Evolutionary conservation across 2,888 invertebrate species (phyloP).

Genomic region (Lamellibrachia columna): DNA sequence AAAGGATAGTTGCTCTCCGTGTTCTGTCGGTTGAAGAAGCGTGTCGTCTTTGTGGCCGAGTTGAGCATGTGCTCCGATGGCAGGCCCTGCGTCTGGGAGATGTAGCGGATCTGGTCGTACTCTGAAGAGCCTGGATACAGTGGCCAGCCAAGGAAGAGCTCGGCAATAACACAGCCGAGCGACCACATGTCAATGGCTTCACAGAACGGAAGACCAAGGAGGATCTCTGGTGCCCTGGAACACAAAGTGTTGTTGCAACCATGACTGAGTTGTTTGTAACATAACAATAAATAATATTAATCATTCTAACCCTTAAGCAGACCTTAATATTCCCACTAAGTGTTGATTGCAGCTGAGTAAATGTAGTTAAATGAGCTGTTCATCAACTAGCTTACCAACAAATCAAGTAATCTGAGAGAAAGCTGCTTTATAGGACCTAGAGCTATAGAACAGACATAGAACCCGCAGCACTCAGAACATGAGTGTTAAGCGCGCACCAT

Average conservation of each 20-base stretch:
- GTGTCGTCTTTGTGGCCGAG: constrained; percentile 96
- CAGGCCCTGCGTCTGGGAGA: constrained; percentile 95
- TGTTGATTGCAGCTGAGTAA: not conserved
- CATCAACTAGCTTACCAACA: not conserved
- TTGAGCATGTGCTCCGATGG: constrained; percentile 98
- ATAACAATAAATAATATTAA: not conserved
- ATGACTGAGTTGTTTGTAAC: not conserved
- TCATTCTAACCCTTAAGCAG: not conserved
- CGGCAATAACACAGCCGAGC: constrained; percentile 98
- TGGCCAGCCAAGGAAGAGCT: constrained; percentile 99
- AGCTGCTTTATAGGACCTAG: not conserved
- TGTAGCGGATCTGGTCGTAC: constrained; percentile 89
- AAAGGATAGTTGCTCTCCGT: constrained; percentile 74
- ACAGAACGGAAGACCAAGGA: constrained; percentile 88
- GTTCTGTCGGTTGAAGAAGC: constrained; percentile 94
- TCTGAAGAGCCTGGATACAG: constrained; percentile 98
- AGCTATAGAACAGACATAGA: not conserved
- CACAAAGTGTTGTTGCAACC: constrained; percentile 5
- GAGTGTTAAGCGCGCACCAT: not conserved
- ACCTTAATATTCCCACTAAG: not conserved
- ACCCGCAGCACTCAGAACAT: not conserved
- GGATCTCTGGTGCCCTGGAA: constrained; percentile 69
- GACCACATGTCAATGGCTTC: constrained; percentile 99
- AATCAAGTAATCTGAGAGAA: not conserved
- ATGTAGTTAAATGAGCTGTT: not conserved